Base-by-base conservation (phyloP, 1,140 invertebrate genomes). In the Copidosoma floridanum region DNA sequence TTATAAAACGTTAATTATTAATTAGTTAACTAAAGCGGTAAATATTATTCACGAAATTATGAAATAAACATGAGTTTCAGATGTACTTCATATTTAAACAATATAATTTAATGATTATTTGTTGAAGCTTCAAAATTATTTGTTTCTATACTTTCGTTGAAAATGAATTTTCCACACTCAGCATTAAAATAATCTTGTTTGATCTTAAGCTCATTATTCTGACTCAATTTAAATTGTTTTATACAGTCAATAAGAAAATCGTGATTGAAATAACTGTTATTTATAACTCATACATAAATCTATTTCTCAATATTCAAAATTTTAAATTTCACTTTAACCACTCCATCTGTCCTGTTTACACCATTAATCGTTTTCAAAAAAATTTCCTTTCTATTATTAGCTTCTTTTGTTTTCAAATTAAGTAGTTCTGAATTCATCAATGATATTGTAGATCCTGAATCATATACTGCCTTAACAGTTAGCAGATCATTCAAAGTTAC, bases 351-450 rank as follows among this genome's bases (percentile, higher is more conserved):
- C 32, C 29, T 48, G 12, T 50, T 27, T 3, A 57, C 56, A 40
- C 56, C 56, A 57, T 57, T 57, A 50, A 57, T 57, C 41, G 56
- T 57, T 48, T 35, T 50, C 6, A 57, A 48, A 10, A 48, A 48
- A 12, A 11, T 21, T 47, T 48, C 50, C 11, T 50, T 29, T 18
- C 16, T n/a, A 11, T 29, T 50, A 53, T 23, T 55, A 11, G 5
- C 23, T 59, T 41, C 21, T 5, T 59, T n/a, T 3, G 16, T 12
- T 52, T 65, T 66, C 38, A 70, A 53, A 1, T 46, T 57, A 52
- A 71, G 29, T 61, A 74, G 57, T 60, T 48, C 68, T 64, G 68
- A 68, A 60, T 74, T 70, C 48, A 73, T 72, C 50, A 72, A 50
- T 16, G 57, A 52, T 3, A 59, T 24, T n/a, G 23, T 51, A 8